Conservation (phyloP, 1,140 invertebrate species). For the Aphaenogaster floridana region DNA sequence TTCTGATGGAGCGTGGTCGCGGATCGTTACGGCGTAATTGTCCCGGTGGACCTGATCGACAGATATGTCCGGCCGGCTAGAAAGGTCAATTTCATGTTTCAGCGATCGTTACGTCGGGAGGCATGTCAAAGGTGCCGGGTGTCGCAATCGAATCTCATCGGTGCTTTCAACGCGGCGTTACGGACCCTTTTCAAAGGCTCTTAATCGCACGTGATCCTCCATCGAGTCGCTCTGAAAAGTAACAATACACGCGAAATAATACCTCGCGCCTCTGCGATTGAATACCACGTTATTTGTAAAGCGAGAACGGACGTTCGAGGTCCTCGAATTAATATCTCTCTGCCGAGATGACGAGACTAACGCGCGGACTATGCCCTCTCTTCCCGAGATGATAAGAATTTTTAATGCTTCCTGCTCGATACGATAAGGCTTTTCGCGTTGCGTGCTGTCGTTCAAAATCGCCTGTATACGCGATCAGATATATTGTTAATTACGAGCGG, state of each 20-base stretch:
- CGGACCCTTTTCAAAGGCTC: conserved; percentile 33
- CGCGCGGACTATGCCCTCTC: background rate
- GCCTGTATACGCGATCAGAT: background rate
- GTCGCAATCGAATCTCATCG: conserved; percentile 66
- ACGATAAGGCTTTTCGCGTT: background rate
- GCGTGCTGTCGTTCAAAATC: background rate
- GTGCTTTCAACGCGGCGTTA: conserved; percentile 54
- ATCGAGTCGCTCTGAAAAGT: conserved; percentile 28
- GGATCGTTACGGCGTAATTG: conserved; percentile 78
- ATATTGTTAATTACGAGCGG: conserved; percentile 50
- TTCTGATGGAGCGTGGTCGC: conserved; percentile 76
- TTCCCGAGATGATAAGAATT: conserved; percentile 7
- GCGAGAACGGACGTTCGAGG: background rate
- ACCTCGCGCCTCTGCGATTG: conserved; percentile 35
- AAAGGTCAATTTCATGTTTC: conserved; percentile 75
- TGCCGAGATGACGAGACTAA: background rate
- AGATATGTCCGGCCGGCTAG: conserved; percentile 67
- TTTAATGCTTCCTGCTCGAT: background rate
- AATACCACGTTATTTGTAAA: conserved; percentile 46
- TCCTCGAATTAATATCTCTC: conserved; percentile 15
- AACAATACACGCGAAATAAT: conserved; percentile 48
- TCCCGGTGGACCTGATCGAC: conserved; percentile 70
- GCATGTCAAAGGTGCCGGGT: conserved; percentile 55
- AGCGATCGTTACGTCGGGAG: conserved; percentile 64
- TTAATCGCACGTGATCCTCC: conserved; percentile 46